Evolutionary conservation across 2,797 vertebrate species (phyloP).

Genomic region (Threskiornis aethiopicus): DNA sequence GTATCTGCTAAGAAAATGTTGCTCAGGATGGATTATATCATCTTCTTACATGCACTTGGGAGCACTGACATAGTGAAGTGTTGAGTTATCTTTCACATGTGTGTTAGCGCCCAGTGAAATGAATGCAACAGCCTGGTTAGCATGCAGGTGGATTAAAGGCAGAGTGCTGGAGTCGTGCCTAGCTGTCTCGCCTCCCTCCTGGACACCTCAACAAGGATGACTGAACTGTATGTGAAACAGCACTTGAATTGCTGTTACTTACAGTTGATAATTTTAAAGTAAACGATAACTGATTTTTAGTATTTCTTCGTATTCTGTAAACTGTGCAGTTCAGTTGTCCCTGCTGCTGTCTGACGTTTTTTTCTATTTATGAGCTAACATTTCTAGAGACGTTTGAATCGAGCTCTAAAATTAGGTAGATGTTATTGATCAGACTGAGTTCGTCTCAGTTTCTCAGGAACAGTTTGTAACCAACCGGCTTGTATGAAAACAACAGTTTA

Average conservation of each 20-base stretch:
- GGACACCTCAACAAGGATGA: not conserved
- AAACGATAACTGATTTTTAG: not conserved
- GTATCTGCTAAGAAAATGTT: constrained; percentile 43
- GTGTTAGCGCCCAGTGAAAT: not conserved
- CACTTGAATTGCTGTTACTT: not conserved
- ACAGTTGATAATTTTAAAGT: not conserved
- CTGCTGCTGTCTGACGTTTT: not conserved
- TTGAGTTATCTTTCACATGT: not conserved
- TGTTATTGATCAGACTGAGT: not conserved
- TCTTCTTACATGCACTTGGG: not conserved
- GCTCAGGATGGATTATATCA: constrained; percentile 22
- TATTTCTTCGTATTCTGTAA: not conserved
- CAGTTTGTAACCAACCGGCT: not conserved
- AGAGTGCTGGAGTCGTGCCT: not conserved
- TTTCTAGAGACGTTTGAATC: not conserved
- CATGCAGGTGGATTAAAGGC: not conserved
- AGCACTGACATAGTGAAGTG: not conserved
- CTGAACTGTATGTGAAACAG: not conserved
- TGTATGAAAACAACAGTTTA: not conserved
- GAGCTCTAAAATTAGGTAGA: not conserved
- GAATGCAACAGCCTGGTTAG: not conserved
- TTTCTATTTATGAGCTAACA: not conserved
- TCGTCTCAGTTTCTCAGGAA: not conserved
- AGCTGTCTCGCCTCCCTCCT: not conserved
- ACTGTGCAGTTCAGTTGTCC: not conserved